Evolutionary conservation across 2,888 invertebrate genomes (phyloP), one percentile per base, ranked within the genome.

Genomic region (Megamerina dolium): DNA sequence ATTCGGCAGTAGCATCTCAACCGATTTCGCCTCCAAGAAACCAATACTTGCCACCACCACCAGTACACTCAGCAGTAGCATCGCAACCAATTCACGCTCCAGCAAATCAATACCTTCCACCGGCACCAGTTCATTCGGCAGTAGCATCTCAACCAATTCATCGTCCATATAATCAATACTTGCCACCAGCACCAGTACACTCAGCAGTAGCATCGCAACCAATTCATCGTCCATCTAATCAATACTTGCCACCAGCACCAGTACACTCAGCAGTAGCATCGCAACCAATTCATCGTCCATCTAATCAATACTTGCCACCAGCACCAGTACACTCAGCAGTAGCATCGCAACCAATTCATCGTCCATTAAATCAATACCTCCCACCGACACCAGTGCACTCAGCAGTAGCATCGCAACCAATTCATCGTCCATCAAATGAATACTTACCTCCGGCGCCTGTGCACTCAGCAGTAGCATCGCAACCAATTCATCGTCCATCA

Each of bases 11-110:
- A n/a, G n/a, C n/a, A n/a, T 37, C 37, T 20, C 30, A 29, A 3
- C 23, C 45, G n/a, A 35, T 34, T 34, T 33, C 43, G 6, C 21
- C 49, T 14, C 45, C 44, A 2, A 10, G 18, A 1, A 32, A 36
- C 6, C 37, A 50, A 18, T 50, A 49, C 19, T 41, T 45, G 35
- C 37, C 49, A 14, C 40, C 45, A 3, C 39, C 45, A 14, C 45
- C 29, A 23, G 39, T 10, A 5, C 34, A 30, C 5, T 21, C 39
- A 5, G 30, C 31, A n/a, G 8, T 21, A 39, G 34, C 31, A 5
- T 30, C 39, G 12, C 31, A 23, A 3, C 23, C 45, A 14, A 35
- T 34, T 34, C 36, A 41, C 6, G 27, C 49, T 14, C 45, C 44
- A 2, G 10, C 21, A 1, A 32, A 36, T 5, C 37, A 50, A 18